Base-by-base conservation (phyloP, 2,113 vertebrate genomes). In the Pituophis catenifer region DNA sequence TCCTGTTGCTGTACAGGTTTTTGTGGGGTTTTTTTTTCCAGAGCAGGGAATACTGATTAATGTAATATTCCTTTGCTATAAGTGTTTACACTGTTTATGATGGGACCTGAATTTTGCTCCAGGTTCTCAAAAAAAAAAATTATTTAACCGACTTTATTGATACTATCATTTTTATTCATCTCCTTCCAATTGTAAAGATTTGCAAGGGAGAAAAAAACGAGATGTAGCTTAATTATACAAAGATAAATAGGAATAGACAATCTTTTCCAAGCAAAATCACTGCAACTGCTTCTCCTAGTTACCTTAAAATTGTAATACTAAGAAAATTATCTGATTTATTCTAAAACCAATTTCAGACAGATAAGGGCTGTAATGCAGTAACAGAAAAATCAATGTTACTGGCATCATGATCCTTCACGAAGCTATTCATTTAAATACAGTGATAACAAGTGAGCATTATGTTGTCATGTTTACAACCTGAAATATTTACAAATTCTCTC, bases 371-470 rank as follows among this genome's bases (percentile, higher is more conserved):
- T 87, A 0, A 1, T 86, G 0, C 26, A 91, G 24, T 10, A 91
- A 86, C 26, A 92, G 91, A 94, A 93, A 26, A 29, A 9, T 23
- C 55, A 88, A 24, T 65, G 15, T 1, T 55, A 57, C 33, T 26
- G 86, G n/a, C 33, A 93, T 19, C 44, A 33, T 57, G 33, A 33
- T 44, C 26, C 2, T 9, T 90, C 89, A 94, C 90, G 94, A 96
- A 95, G 89, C 94, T 96, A 92, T 94, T 94, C 92, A 96, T 95
- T 11, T 15, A n/a, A 52, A 33, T 48, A 52, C 89, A 17, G 53
- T 88, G 95, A 86, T n/a, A 29, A 65, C 8, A 59, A 59, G 59
- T 48, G 23, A 94, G 54, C 21, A 48, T 26, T 89, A 89, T 5
- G 57, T 91, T 90, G 26, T 24, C 55, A 33, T 86, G 53, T 62